A percentile compares a stretch with the other conserved stretches of the same genome.
Conservation (phyloP, 2,797 vertebrate species). For the Pseudomugil gertrudae region DNA sequence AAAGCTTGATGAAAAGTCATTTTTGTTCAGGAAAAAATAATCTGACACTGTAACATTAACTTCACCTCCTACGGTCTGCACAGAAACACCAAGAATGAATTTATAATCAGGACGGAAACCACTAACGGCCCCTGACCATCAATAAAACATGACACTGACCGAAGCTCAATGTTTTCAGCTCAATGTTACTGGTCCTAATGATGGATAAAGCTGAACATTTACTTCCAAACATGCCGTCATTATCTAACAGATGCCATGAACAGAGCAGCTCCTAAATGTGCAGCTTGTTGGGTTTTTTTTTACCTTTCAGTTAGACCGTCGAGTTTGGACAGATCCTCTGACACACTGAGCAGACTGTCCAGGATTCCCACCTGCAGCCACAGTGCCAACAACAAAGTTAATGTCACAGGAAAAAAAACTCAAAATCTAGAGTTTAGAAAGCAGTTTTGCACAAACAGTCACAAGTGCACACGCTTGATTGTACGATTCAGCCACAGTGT, state of each 20-base stretch:
- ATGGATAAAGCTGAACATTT: constrained; percentile 36
- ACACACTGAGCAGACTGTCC: constrained; percentile 91
- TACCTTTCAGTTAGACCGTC: constrained; percentile 93
- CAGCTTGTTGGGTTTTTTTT: constrained; percentile 46
- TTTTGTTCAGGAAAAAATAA: neutral
- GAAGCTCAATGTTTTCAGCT: constrained; percentile 36
- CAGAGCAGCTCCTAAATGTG: neutral
- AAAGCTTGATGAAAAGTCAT: neutral
- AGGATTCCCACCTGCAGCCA: constrained; percentile 90
- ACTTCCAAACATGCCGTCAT: neutral
- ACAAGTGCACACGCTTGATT: no score
- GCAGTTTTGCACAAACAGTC: neutral
- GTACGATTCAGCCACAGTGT: no score
- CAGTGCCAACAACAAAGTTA: constrained; percentile 20
- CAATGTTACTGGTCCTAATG: constrained; percentile 41
- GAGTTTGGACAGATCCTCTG: constrained; percentile 91
- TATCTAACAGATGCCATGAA: neutral
- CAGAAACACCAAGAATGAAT: constrained; percentile 49
- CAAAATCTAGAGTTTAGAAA: neutral
- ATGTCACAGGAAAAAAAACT: neutral
- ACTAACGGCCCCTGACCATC: constrained; percentile 48
- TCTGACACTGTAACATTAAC: constrained; percentile 2
- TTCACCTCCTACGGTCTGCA: constrained; percentile 12
- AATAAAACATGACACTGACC: constrained; percentile 66
- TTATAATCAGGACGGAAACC: constrained; percentile 61